Evolutionary conservation across 2,797 vertebrate species (phyloP).

Genomic region (Notamacropus eugenii): DNA sequence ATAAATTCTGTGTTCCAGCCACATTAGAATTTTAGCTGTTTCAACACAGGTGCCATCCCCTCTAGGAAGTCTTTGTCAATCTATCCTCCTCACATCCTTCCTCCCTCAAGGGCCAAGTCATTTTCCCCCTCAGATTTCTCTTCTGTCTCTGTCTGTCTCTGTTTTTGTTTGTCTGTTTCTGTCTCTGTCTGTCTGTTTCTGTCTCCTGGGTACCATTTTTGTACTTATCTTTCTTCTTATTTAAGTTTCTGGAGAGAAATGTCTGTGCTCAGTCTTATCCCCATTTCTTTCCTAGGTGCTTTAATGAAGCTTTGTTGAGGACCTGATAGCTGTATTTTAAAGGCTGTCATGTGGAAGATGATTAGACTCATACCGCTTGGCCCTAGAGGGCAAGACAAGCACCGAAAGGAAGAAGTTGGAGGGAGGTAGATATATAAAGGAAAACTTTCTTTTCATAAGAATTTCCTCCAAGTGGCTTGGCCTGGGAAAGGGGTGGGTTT

Average conservation of each 20-base stretch:
- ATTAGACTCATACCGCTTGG: not conserved
- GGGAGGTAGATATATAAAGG: not conserved
- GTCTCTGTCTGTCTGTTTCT: not conserved
- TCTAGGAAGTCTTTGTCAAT: not conserved
- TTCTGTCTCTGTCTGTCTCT: not conserved
- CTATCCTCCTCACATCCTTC: not conserved
- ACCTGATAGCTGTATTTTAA: not conserved
- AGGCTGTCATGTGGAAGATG: not conserved
- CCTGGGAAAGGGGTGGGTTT: not conserved
- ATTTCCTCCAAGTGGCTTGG: not conserved
- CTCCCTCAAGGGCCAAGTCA: not conserved
- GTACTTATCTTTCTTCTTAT: not conserved
- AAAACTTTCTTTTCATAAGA: not conserved
- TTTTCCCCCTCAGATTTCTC: not conserved
- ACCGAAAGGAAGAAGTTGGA: not conserved
- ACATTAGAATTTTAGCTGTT: not conserved
- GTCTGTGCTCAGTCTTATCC: not conserved
- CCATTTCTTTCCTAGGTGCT: not conserved
- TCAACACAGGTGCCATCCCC: not conserved
- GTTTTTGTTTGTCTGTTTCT: not conserved
- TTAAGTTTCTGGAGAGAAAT: not conserved
- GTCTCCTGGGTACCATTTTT: not conserved
- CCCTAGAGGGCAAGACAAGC: not conserved
- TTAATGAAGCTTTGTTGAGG: not conserved
- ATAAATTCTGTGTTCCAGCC: not conserved